Base-by-base conservation (phyloP, 1,140 invertebrate species). In the Linepithema humile region DNA sequence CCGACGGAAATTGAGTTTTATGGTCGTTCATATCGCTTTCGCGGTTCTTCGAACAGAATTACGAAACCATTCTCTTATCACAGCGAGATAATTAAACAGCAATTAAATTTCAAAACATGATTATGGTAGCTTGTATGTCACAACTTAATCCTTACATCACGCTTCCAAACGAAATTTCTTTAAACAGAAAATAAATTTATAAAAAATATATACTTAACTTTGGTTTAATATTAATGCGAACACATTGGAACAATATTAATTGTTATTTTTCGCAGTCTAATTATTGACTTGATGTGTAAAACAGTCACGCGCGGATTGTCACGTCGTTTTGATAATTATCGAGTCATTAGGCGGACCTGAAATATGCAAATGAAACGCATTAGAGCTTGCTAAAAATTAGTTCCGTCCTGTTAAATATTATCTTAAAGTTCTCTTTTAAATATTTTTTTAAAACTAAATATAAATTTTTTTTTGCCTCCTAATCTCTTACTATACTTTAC, bases 341-440 rank as follows among this genome's bases (percentile, higher is more conserved):
- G 29, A 23, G 7, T 35, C 15, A 2, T 7, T 32, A 75, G 35
- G 20, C 59, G 23, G 29, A 75, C 29, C 57, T 35, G 40, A 75
- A 64, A 64, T 62, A 64, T 64, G 40, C n/a, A 59, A 45, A 64
- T 48, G 7, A 64, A 43, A 74, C 15, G 9, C 50, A 57, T 73
- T 59, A 75, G n/a, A 45, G 17, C 10, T 70, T 26, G 26, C 26
- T 35, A 6, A 32, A 15, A 62, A 50, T 75, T 75, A 50, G 57
- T 75, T 75, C 73, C 73, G 59, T 75, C 3, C 73, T 75, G 40
- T 48, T 75, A 75, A n/a, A 64, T 60, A 60, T 64, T 20, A 12
- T n/a, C n/a, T n/a, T n/a, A n/a, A n/a, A n/a, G n/a, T n/a, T n/a
- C n/a, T n/a, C n/a, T n/a, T n/a, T n/a, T n/a, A n/a, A n/a, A n/a